Base-by-base conservation (phyloP, 2,797 vertebrate genomes). In the Anableps anableps region DNA sequence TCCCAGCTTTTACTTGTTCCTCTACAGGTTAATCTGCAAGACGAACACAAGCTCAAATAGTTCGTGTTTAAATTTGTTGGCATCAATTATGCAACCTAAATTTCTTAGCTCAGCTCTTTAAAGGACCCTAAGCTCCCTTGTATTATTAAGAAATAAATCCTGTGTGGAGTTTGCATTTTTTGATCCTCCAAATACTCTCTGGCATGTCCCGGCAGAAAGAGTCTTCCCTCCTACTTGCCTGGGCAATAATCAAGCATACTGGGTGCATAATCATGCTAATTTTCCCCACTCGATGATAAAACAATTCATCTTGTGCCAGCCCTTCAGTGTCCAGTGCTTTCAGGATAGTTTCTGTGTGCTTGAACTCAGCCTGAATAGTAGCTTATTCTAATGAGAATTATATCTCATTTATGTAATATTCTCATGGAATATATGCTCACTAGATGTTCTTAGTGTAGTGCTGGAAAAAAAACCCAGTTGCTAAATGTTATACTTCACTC, bases 401-500 rank as follows among this genome's bases (percentile, higher is more conserved):
- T 74, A 70, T 80, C 21, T 45, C 64, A 26, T 76, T 34, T 23
- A n/a, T 62, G 29, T 77, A 64, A 60, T 80, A 43, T 29, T 79
- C 76, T 48, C 64, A 50, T 43, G 29, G 53, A 72, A n/a, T 75
- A 34, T 74, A 31, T 68, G 72, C 80, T 72, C 78, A 76, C 82
- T 74, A 77, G 43, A 75, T 76, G 50, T 55, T 76, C 36, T 77
- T 64, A 73, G 50, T 48, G 29, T 64, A 51, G 51, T 76, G 60
- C 9, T 73, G 80, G 81, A 77, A 71, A 26, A 76, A 14, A 55
- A 76, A 78, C 80, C 19, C 16, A 68, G 50, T 74, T 64, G 23
- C 50, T 87, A 74, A 83, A 43, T 70, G 75, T 87, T 64, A 85
- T 88, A 83, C 76, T 89, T 89, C 74, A 78, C 84, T 55, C 79